Evolutionary conservation across 2,113 vertebrate species (phyloP).

Genomic region (Ictidomys tridecemlineatus): DNA sequence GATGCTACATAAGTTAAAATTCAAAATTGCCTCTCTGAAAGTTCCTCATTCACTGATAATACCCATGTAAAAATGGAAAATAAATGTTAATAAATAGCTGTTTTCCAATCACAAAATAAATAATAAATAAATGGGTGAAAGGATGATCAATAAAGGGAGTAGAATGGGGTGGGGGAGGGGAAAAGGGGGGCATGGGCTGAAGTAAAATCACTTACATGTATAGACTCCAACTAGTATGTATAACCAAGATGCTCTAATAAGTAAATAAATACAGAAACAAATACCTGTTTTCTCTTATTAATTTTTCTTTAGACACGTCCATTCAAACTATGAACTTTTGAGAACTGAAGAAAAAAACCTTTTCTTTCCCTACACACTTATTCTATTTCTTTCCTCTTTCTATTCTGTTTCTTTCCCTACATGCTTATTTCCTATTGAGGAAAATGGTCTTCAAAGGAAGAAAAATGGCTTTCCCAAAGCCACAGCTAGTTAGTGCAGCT

Average conservation of each 20-base stretch:
- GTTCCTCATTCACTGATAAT: not conserved
- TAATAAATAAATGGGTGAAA: too few relatives aligned
- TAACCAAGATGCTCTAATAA: too few relatives aligned
- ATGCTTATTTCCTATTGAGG: not conserved
- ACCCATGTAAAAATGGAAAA: not conserved
- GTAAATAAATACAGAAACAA: not conserved
- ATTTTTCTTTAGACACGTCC: not conserved
- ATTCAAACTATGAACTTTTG: not conserved
- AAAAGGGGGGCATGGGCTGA: too few relatives aligned
- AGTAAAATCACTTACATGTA: too few relatives aligned
- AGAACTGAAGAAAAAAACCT: not conserved
- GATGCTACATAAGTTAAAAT: not conserved
- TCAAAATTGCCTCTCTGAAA: not conserved
- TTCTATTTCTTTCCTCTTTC: too few relatives aligned
- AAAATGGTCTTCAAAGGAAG: not conserved
- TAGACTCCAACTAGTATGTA: too few relatives aligned
- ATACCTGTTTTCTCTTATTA: not conserved
- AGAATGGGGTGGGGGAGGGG: too few relatives aligned
- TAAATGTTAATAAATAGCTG: not conserved
- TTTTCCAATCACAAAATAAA: not conserved
- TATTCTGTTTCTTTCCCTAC: not conserved
- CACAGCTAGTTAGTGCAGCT: not conserved
- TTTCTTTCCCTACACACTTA: not conserved
- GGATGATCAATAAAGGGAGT: too few relatives aligned
- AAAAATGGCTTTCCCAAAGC: not conserved